Base-by-base conservation (phyloP, 2,797 vertebrate genomes). In the Corythornis leucogaster region DNA sequence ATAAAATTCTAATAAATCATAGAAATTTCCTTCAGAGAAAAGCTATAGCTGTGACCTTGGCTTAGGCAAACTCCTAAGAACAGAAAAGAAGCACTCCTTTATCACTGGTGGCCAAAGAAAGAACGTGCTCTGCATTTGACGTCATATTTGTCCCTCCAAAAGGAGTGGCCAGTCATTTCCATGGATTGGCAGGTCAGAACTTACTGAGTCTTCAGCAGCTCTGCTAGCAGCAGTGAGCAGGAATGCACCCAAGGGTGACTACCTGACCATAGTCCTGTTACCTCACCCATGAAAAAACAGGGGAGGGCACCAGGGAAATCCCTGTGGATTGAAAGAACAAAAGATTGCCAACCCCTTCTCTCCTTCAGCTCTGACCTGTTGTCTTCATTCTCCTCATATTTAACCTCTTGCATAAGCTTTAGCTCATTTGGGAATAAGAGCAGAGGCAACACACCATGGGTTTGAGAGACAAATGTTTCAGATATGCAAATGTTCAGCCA, bases 41-140 rank as follows among this genome's bases (percentile, higher is more conserved):
- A 90, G 63, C 88, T 90, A 90, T 84, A 94, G 79, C 59, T 92
- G 42, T 89, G 84, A 85, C 86, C 66, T 90, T 66, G 35, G 62
- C 59, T 90, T 40, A 69, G 69, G 48, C 11, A 3, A 80, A 67
- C 63, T 83, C 21, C 20, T 59, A 40, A 62, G 58, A 64, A 45
- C 83, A 79, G 79, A 53, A 76, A 64, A 92, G 31, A 86, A 91
- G 38, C 33, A 55, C 42, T 85, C 43, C 76, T 94, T 85, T 48
- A 71, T 78, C 51, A 28, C 62, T 79, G 67, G 33, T 85, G 69
- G 66, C 75, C 67, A 66, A 67, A 83, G 53, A 46, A 79, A 75
- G 45, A 83, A 73, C 8, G 51, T 69, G 17, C 25, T 87, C 89
- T 87, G 51, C 62, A 70, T 81, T 54, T 77, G 50, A 38, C 48